phyloP scores from a whole-genome alignment of 2,113 vertebrate genomes.

The Leptosomus discolor region DNA sequence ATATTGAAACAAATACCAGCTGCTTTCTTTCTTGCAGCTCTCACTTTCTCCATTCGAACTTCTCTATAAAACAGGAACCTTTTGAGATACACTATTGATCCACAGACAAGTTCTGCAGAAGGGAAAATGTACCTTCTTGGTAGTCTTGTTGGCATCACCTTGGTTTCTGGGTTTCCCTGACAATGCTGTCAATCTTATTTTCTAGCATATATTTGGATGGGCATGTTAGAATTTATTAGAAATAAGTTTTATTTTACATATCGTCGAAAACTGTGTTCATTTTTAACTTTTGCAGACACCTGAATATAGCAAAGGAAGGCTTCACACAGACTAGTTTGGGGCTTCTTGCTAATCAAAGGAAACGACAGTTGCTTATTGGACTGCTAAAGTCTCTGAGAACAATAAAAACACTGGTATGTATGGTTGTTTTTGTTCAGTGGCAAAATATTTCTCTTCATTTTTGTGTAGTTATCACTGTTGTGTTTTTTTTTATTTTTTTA shows the following conservation, averaged over 20 bases:
- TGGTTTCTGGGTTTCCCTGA: neutral
- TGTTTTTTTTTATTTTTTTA: conserved; percentile 53
- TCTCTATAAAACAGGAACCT: neutral
- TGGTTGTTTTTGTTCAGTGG: neutral
- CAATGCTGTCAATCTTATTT: neutral
- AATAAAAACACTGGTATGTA: conserved; percentile 94
- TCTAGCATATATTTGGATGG: neutral
- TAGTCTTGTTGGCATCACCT: neutral
- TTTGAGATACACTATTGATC: neutral
- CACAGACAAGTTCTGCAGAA: neutral
- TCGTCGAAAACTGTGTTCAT: neutral
- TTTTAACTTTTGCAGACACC: conserved; percentile 78
- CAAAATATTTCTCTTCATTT: neutral
- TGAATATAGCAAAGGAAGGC: conserved; percentile 90
- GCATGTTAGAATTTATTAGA: neutral
- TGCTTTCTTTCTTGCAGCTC: neutral
- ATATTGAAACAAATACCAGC: neutral
- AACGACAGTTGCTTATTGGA: conserved; percentile 90
- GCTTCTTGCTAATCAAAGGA: conserved; percentile 93
- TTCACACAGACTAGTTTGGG: conserved; percentile 96
- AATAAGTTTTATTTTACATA: neutral
- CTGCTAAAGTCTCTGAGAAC: conserved; percentile 95
- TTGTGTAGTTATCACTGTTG: neutral
- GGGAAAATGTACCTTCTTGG: neutral
- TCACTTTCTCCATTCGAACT: neutral